Base-by-base conservation (phyloP, 1,140 invertebrate species). In the Ridgeia piscesae region DNA sequence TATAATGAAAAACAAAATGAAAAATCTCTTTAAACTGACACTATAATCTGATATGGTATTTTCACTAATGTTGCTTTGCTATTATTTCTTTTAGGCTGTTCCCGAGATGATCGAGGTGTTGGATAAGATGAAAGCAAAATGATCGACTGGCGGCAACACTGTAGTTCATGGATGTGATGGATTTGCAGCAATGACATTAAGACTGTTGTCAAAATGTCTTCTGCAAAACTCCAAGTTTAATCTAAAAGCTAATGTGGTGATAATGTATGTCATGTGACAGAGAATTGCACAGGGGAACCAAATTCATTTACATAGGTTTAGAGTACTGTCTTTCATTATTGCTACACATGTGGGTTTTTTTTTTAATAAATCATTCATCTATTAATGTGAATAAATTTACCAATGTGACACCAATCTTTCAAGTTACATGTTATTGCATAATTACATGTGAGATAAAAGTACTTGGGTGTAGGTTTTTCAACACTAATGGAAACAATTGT, bases 31-130 rank as follows among this genome's bases (percentile, higher is more conserved):
- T 11, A 42, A 6, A 42, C 11, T 11, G 42, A 6, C 11, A 11
- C 42, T 4, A 11, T 42, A 42, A 42, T 42, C 11, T 42, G 11
- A 77, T 77, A 2, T 77, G 58, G 58, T 77, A 21, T 77, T 8
- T 4, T 21, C 27, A 77, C 27, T 42, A 42, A 77, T 77, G 58
- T 4, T 77, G 8, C 11, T 77, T 77, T 77, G n/a, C n/a, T n/a
- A 31, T 77, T 77, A 31, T 6, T 35, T 90, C 35, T 90, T 89
- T 17, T 33, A 90, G 89, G 89, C 89, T 27, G 89, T 90, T 6
- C 89, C 89, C 17, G 89, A 90, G 35, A 90, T 90, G 89, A 90
- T 35, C 6, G 89, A 90, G n/a, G 89, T 90, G 14, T 90, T 90
- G 35, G 35, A 90, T 35, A 90, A 90, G 1, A 0, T 77, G 17